These are phyloP conservation scores for Beroe ovata DNA, from an alignment of 37 sponge, comb jelly and placozoan species.

Conservation along the genomic window DNA sequence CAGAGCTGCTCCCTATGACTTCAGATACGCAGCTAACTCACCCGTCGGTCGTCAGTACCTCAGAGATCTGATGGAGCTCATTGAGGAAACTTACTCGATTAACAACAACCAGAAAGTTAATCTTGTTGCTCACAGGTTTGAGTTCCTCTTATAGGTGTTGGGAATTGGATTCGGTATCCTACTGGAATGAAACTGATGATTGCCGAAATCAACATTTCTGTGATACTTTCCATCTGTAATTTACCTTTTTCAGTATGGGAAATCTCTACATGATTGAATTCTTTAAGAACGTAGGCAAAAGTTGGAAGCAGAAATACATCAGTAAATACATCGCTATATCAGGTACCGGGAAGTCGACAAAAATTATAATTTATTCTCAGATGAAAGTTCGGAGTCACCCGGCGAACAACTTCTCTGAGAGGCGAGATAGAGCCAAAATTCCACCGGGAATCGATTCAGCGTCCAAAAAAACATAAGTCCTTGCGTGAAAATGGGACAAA, in stretches of 20 bases:
- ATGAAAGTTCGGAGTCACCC: too few relatives aligned
- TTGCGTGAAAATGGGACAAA: too few relatives aligned
- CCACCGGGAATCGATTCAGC: too few relatives aligned
- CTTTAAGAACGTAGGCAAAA: neutral
- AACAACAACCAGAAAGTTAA: neutral
- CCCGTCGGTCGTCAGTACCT: neutral
- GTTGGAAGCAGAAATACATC: conserved; percentile 51
- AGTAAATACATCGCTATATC: conserved; percentile 32
- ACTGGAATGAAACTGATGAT: neutral
- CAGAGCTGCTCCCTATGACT: conserved; percentile 55
- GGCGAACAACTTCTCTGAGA: too few relatives aligned
- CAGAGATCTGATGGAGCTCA: neutral
- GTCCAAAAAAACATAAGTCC: too few relatives aligned
- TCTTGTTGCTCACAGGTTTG: conserved; percentile 33
- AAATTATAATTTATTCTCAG: too few relatives aligned
- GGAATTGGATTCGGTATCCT: neutral
- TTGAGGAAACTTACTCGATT: conserved; percentile 18
- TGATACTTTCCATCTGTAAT: too few relatives aligned
- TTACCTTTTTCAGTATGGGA: conserved; percentile 64
- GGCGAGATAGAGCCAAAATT: too few relatives aligned
- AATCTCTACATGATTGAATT: conserved; percentile 54
- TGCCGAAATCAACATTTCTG: too few relatives aligned
- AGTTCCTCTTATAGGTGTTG: neutral
- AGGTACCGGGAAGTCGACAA: too few relatives aligned
- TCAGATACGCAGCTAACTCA: conserved; percentile 53